Evolutionary conservation across 2,113 vertebrate genomes (phyloP), one percentile per base, ranked within the genome.

Genomic region (Himantopus leucocephalus): DNA sequence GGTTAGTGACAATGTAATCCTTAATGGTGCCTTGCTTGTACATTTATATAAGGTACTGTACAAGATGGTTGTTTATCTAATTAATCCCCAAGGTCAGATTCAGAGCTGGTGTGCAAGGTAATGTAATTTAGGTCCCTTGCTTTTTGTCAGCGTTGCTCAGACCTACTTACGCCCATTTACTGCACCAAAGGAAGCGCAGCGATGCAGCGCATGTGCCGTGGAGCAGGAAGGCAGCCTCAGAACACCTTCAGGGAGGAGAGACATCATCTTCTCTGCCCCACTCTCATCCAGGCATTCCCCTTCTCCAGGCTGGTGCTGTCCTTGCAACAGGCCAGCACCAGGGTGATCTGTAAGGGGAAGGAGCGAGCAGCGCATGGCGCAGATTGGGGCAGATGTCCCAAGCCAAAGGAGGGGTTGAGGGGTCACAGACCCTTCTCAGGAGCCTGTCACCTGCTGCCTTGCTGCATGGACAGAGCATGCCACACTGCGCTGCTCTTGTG

Each of bases 21-120:
- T 95, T 96, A 97, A 96, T 91, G 90, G 88, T 80, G 94, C 93
- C 94, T 97, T 88, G 90, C 95, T 94, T 79, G 93, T 92, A 96
- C 96, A 73, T 97, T 96, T 95, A 53, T 84, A 84, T 70, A 93
- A 92, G 93, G 74, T 58, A 93, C 64, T 63, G 92, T 88, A 91
- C 72, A 45, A 88, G 91, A 87, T 43, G 27, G 72, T 73, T 97
- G 95, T 97, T 97, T 96, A 96, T 92, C 77, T 96, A 97, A 97
- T 97, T 97, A 96, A 95, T 97, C 97, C 97, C 95, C 93, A 84
- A 85, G 95, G 97, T 94, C 74, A 80, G 59, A 92, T 88, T 41
- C 80, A 35, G 79, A 60, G 84, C 79, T 91, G 87, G 68, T 70
- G 75, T 80, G 64, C 89, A 85, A 96, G 96, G 92, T 94, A 95